Evolutionary conservation across 2,888 invertebrate genomes (phyloP), one percentile per base, ranked within the genome.

Genomic region (Biston betularia): DNA sequence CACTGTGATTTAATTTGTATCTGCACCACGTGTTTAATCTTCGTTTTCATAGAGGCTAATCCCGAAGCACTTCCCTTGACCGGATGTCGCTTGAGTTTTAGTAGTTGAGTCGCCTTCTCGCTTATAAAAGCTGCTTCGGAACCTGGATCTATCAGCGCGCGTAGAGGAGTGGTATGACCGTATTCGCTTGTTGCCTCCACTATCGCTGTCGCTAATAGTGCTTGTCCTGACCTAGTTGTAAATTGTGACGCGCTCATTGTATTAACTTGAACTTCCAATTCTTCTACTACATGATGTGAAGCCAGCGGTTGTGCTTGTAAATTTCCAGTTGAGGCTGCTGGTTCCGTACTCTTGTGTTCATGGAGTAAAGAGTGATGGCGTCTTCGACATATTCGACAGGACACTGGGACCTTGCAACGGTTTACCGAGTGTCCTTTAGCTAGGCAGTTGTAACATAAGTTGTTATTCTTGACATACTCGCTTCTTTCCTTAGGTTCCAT

Each of bases 331-430:
- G 49, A 24, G 10, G 44, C 53, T 53, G 46, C 34, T 44, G 44
- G 5, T 34, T 60, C 57, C 54, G 54, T 50, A 42, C 68, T 54
- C 38, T 59, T 64, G 24, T 24, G 52, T 63, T 69, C 64, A 65
- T 78, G 75, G 42, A 78, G 57, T 10, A 75, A 63, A 9, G 75
- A 56, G 58, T 79, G 78, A 46, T 77, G 79, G 42, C 74, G 74
- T 49, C 60, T 67, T 11, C 64, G 46, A 12, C 79, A 77, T 24
- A 74, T 40, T 33, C 73, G 53, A 56, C 79, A 79, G 14, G 72
- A 68, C 60, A 71, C 48, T 34, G 62, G 64, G 24, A 73, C 9
- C 0, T 64, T 58, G 68, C 75, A 76, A 48, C 63, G 57, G 6
- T 7, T 54, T 10, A 61, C 73, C 7, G 72, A 68, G 44, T 78